phyloP scores from a whole-genome alignment of 2,888 invertebrate species.

The Acanthopleura granulata region DNA sequence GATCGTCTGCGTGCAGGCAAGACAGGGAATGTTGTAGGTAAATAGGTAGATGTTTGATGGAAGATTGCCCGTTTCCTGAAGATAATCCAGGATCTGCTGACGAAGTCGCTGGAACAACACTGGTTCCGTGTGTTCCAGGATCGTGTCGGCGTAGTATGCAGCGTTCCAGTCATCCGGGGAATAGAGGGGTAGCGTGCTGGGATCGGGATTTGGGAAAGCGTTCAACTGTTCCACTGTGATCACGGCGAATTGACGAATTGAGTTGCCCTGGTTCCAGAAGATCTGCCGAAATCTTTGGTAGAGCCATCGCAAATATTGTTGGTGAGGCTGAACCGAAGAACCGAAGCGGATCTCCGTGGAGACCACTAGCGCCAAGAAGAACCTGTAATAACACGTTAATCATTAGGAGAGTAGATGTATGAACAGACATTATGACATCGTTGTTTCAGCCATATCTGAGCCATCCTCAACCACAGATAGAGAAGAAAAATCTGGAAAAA shows the following conservation, averaged over 20 bases:
- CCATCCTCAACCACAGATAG: too few relatives aligned
- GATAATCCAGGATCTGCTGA: neutral
- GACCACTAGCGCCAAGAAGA: too few relatives aligned
- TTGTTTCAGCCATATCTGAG: too few relatives aligned
- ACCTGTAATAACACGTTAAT: too few relatives aligned
- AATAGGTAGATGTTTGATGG: neutral
- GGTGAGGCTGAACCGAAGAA: neutral
- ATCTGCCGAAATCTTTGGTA: neutral
- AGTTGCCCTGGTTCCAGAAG: neutral
- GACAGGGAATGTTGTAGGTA: conserved; percentile 5
- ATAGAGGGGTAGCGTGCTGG: neutral
- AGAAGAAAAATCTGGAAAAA: too few relatives aligned
- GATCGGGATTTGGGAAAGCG: neutral
- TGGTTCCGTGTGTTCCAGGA: neutral
- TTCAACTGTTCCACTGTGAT: neutral
- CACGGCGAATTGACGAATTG: neutral
- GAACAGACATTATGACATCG: too few relatives aligned
- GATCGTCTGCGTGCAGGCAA: neutral
- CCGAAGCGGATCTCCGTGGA: too few relatives aligned
- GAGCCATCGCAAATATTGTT: neutral
- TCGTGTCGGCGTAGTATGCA: neutral
- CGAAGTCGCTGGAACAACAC: neutral
- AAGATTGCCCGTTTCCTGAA: neutral
- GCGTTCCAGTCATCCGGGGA: neutral
- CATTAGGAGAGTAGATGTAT: too few relatives aligned